Percentiles rank a stretch among this genome's conserved stretches.
phyloP scores from a whole-genome alignment of 2,113 vertebrate genomes.

The Cyphomyrus plagiostoma region DNA sequence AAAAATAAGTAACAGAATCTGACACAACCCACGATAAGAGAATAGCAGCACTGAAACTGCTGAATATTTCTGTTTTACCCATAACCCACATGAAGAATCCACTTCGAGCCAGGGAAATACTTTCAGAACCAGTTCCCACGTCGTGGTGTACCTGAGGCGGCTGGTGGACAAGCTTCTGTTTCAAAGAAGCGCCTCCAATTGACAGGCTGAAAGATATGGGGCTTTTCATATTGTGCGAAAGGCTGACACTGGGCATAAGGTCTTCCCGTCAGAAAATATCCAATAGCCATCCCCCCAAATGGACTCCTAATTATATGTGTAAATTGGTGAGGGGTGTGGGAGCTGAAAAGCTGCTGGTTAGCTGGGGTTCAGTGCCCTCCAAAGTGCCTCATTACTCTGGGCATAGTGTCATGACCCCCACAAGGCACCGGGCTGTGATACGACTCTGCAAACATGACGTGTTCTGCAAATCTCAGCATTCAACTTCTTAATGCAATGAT shows the following conservation, averaged over 20 bases:
- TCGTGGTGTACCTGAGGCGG: not conserved
- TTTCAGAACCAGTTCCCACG: not conserved
- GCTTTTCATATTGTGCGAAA: not conserved
- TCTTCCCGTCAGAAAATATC: slow-evolving; percentile 30
- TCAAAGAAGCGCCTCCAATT: not conserved
- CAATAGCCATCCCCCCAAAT: slow-evolving; percentile 28
- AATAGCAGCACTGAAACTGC: not conserved
- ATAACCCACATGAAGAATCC: not conserved
- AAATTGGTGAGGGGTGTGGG: not conserved
- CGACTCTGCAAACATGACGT: not conserved
- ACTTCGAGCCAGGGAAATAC: not conserved
- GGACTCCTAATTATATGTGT: slow-evolving; percentile 33
- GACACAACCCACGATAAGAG: not conserved
- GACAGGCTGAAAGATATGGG: not conserved
- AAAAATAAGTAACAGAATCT: not conserved
- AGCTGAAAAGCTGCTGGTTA: not conserved
- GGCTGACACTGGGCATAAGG: not conserved
- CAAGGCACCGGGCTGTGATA: not conserved
- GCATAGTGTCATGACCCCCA: not conserved
- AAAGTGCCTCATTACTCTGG: not conserved
- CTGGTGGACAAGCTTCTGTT: not conserved
- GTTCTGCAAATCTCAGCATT: not conserved
- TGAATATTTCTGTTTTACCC: not conserved
- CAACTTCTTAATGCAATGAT: not conserved
- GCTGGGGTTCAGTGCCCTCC: not conserved